These are phyloP conservation scores for Brachyhypopomus occidentalis DNA, from an alignment of 2,113 vertebrate genomes.

Conservation along the genomic window DNA sequence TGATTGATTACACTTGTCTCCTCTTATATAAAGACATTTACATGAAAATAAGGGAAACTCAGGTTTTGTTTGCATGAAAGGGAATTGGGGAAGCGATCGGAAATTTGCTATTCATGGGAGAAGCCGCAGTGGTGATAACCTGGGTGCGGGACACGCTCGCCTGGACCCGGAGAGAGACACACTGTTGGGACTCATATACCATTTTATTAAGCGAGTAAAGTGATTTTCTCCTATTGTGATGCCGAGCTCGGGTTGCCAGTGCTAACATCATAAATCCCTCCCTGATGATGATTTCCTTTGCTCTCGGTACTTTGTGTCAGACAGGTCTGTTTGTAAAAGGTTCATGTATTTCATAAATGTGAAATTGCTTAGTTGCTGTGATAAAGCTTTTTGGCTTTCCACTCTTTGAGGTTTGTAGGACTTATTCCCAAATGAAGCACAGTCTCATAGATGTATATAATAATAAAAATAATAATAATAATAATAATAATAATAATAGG, in stretches of 20 bases:
- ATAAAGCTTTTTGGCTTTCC: not conserved
- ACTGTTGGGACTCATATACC: constrained; percentile 69
- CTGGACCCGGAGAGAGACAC: constrained; percentile 63
- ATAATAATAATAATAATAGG: not conserved
- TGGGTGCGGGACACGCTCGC: constrained; percentile 67
- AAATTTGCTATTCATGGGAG: constrained; percentile 79
- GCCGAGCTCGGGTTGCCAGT: constrained; percentile 69
- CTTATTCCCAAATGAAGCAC: not conserved
- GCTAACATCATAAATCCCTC: constrained; percentile 72
- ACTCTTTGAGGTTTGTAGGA: not conserved
- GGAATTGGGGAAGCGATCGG: constrained; percentile 74
- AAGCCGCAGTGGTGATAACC: constrained; percentile 66
- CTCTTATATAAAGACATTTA: constrained; percentile 83
- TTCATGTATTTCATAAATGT: too few relatives aligned
- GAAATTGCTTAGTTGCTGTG: too few relatives aligned
- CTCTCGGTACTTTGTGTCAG: not conserved
- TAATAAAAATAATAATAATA: constrained; percentile 3
- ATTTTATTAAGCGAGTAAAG: constrained; percentile 79
- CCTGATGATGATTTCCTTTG: constrained; percentile 48
- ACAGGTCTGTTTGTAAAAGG: too few relatives aligned
- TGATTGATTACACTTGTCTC: constrained; percentile 86
- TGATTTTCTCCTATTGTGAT: constrained; percentile 74
- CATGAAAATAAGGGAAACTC: constrained; percentile 84
- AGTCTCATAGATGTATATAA: not conserved
- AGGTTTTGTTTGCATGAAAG: constrained; percentile 78